Base-by-base conservation (phyloP, 2,888 invertebrate species). In the Apamea anceps region DNA sequence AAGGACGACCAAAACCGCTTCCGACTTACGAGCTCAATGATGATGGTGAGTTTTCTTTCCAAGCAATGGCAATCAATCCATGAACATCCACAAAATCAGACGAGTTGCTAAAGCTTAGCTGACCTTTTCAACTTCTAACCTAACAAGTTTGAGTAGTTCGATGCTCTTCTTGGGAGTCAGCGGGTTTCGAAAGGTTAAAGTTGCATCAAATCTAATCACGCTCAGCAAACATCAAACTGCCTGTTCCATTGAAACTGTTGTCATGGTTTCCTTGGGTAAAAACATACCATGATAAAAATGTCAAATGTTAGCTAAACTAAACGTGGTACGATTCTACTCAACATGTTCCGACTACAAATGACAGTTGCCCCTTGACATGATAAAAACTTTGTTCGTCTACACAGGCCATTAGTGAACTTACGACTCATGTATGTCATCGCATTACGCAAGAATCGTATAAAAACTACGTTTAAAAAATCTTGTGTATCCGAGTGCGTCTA, bases 361-460 rank as follows among this genome's bases (percentile, higher is more conserved):
- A 87, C 72, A 66, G 45, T 72, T 73, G 85, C 80, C 87, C 85
- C 77, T 84, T 77, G 77, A 80, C 84, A 84, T 66, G 65, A 87
- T 67, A 75, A 85, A 77, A 77, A 77, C 32, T 70, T 70, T 65
- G 65, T 28, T 63, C 37, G 65, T 71, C 66, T 73, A 66, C 75
- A 75, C 70, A 62, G 15, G 32, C 37, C 76, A 77, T 84, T 79
- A 77, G 76, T 62, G 68, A 72, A 73, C 66, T 66, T 21, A 70
- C 42, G 37, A 65, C 63, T n/a, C 25, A 42, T 48, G 60, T 79
- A 66, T 67, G 51, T 65, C 70, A 79, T 71, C 37, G 73, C 37
- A 75, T 84, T 76, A 75, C 62, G 66, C 4, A 76, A 76, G 42
- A 68, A 77, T 60, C 42, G 37, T 37, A 60, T 42, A 60, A 70